These are phyloP conservation scores for Zalophus californianus DNA, from an alignment of 2,797 vertebrate genomes.

Conservation along the genomic window DNA sequence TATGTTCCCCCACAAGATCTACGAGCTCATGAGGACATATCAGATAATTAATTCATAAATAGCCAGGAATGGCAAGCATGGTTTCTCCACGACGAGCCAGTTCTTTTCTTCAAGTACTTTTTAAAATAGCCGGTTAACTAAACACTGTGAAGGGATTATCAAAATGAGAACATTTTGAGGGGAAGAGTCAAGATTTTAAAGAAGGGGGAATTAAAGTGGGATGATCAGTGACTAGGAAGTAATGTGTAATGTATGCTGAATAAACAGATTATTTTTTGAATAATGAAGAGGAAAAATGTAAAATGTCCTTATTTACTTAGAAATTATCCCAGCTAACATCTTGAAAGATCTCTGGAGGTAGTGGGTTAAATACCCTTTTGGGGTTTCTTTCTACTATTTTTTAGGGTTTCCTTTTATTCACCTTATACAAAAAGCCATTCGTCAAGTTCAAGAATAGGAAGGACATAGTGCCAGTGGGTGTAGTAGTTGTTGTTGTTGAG, in stretches of 20 bases:
- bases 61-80: neutral
- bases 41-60: constrained; percentile 38
- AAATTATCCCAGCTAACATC: constrained; percentile 16
- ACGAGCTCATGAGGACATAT: neutral
- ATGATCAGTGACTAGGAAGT: neutral
- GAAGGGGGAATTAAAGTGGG: neutral
- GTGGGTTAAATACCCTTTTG: neutral
- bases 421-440: constrained; percentile 64
- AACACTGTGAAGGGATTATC: neutral
- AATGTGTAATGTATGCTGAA: neutral
- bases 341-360: neutral
- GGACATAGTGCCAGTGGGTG: constrained; percentile 55
- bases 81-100: constrained; percentile 31
- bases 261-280: neutral
- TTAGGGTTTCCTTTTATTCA: constrained; percentile 39
- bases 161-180: constrained; percentile 51
- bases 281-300: neutral
- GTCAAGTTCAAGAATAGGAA: constrained; percentile 82
- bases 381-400: constrained; percentile 12
- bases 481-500: constrained; percentile 36
- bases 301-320: neutral
- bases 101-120: neutral
- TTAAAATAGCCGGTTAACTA: neutral
- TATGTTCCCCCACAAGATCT: neutral
- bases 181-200: neutral